Evolutionary conservation across 2,113 vertebrate genomes (phyloP), one percentile per base, ranked within the genome.

Genomic region (Nettapus auritus): DNA sequence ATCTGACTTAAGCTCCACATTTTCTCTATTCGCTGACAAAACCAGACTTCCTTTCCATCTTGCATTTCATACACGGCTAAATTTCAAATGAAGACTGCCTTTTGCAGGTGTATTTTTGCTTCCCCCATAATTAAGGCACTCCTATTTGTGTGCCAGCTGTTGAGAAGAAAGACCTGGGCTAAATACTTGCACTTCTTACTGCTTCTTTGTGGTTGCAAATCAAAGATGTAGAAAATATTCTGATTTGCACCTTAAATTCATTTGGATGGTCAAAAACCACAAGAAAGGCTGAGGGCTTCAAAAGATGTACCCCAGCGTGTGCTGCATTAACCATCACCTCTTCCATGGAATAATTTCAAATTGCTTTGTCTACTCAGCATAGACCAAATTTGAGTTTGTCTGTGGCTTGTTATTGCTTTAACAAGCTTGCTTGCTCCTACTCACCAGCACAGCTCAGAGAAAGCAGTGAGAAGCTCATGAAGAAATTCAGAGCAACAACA

Each of bases 41-140:
- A 79, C 0, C 31, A 73, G 48, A 57, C 66, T 90, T 92, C 40
- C 40, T 57, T 87, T 84, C 56, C 76, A 34, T 8, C 57, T 53
- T 89, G 48, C 23, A 38, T 48, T 90, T 86, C 67, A 62, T 42
- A 66, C 8, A 62, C 25, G 44, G n/a, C 36, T 76, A 73, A 6
- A 73, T 88, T 90, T 93, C 62, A 87, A 76, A 84, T 2, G 7
- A 93, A 9, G 29, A 78, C 62, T 82, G 56, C 50, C 59, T 85
- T 84, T 62, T 82, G 38, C 81, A 96, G 63, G 78, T 90, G 44
- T 73, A 73, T 57, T 90, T 90, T 69, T 82, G 25, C 46, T 69
- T 89, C 46, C 68, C 73, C 77, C 40, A 55, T 69, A 81, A 92
- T 86, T 81, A 91, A 62, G 48, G 33, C 80, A 77, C 15, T 8